Base-by-base conservation (phyloP, 2,113 vertebrate species). In the Ondatra zibethicus region DNA sequence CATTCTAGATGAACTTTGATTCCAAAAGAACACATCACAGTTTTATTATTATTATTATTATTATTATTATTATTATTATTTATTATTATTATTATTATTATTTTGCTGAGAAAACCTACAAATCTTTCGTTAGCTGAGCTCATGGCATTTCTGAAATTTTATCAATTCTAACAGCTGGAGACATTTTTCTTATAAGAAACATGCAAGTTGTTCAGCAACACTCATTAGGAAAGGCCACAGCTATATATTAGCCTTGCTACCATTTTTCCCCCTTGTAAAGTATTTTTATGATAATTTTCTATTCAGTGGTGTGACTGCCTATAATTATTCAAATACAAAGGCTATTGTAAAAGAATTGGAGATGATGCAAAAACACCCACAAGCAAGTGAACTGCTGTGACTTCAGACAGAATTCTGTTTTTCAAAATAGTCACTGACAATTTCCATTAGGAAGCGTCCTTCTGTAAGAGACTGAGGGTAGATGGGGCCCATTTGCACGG, bases 151-250 rank as follows among this genome's bases (percentile, higher is more conserved):
- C 88, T 98, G 93, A 97, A 98, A 97, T 98, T 98, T 97, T 98
- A 98, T 98, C 97, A 98, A 96, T 97, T 98, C 95, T 98, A 98
- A 98, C 98, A 98, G 98, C 97, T 98, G 98, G 98, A 98, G 95
- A 96, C 80, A 93, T 97, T 98, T 98, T 97, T 97, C 97, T 98
- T 98, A 98, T 80, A 97, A 98, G 98, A 97, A 97, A 96, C 93
- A 97, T 96, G 92, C 39, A 96, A 97, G 95, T 98, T 96, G 98
- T 86, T 97, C 95, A 97, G 96, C 97, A 98, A 97, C 72, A 92
- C 85, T 98, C 97, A 98, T 98, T 98, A 98, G 97, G 96, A 98
- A 98, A 97, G 89, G 77, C 89, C 95, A 93, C 89, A 88, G 97
- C 95, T 98, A 94, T 39, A 97, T 78, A 94, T 55, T 96, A 98